Conservation (phyloP, 1,140 invertebrate species). For the Conopomorpha cramerella region DNA sequence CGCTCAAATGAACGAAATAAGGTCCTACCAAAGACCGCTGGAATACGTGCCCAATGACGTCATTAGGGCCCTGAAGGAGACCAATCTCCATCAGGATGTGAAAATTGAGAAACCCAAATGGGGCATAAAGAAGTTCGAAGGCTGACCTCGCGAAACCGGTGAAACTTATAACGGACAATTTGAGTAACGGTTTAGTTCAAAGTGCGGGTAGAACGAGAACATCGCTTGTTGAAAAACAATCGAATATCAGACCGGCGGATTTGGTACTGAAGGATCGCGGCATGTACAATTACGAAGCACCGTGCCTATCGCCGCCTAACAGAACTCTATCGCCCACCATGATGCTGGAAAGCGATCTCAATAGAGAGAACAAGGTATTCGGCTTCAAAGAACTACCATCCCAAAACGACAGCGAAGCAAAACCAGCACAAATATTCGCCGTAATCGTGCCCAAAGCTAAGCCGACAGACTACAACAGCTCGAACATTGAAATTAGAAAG, state of each 20-base stretch:
- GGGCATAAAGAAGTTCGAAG: too few species aligned
- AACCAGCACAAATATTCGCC: conserved; percentile 45
- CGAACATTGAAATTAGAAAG: conserved; percentile 15
- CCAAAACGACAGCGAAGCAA: conserved; percentile 15
- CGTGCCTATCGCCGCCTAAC: conserved; percentile 51
- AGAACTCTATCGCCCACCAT: conserved; percentile 45
- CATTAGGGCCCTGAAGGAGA: conserved; percentile 47
- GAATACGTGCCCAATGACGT: conserved; percentile 79
- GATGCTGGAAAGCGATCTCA: conserved; percentile 39
- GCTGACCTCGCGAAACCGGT: conserved; percentile 61
- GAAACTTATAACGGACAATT: conserved; percentile 40
- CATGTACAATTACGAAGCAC: conserved; percentile 29
- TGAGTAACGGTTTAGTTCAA: conserved; percentile 9
- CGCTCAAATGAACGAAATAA: conserved; percentile 34
- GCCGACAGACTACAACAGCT: conserved; percentile 12
- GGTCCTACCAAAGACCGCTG: conserved; percentile 63
- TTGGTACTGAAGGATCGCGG: conserved; percentile 29
- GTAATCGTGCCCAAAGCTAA: conserved; percentile 52
- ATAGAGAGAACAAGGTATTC: conserved; percentile 24
- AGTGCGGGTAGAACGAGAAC: conserved; percentile 23
- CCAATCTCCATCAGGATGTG: conserved; percentile 35
- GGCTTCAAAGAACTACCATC: conserved; percentile 48
- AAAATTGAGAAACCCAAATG: conserved; percentile 30
- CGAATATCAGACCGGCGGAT: conserved; percentile 36
- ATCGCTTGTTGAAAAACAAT: conserved; percentile 28